Base-by-base conservation (phyloP, 2,113 vertebrate species). In the Pyxicephalus adspersus region DNA sequence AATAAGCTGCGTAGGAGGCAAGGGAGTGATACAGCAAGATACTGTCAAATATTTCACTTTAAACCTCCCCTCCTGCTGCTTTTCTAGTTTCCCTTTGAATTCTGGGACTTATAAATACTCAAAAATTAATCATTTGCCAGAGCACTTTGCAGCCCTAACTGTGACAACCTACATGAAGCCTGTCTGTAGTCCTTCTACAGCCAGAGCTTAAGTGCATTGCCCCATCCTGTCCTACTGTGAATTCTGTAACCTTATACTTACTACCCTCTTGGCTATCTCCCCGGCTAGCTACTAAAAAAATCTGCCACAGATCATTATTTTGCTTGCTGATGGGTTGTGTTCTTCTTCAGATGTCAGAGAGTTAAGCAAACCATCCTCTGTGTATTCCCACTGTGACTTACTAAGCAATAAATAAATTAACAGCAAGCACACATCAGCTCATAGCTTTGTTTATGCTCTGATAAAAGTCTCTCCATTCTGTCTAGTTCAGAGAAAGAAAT, bases 321-420 rank as follows among this genome's bases (percentile, higher is more conserved):
- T 31, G 50, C 67, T 63, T 63, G 65, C 55, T 70, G 54, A 80
- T 28, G 17, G 64, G 29, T 20, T 64, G 19, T 55, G 34, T 73
- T 64, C 60, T 26, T 73, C 79, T 64, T 81, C 45, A 64, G 79
- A 64, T 81, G 60, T 34, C 70, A 65, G 22, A 26, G 17, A 73
- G 70, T 38, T 81, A 81, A 74, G 70, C 26, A 73, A 57, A 57
- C 50, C 28, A 29, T 55, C 67, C 29, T n/a, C 51, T 64, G 29
- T 64, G 8, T 74, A 74, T 81, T 81, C 58, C 79, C 45, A 34
- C 60, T 81, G 79, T 81, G 79, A 74, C 79, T 60, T 81, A 65
- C 68, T 73, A 81, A 74, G 79, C 79, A 81, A 65, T 81, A 81
- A 74, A 81, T 74, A 81, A 74, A 81, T 81, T 81, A 73, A 64